A percentile compares a stretch with the other conserved stretches of the same genome.
phyloP scores from a whole-genome alignment of 2,888 invertebrate species.

The Drosophila antonietae region DNA sequence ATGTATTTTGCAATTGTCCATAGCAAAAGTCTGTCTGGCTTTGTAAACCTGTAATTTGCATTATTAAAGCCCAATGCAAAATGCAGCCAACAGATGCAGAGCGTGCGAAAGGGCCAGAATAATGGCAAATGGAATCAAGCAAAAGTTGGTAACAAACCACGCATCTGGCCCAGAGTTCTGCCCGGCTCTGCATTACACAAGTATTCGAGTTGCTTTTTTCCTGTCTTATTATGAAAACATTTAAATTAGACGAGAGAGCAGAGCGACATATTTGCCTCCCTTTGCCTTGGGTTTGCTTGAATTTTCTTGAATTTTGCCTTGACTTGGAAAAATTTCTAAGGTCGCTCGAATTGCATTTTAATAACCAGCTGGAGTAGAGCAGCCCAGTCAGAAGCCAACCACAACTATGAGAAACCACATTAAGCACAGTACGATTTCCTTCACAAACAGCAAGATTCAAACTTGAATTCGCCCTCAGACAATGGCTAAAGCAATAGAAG shows the following conservation, averaged over 20 bases:
- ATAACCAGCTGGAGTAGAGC: slow-evolving; percentile 1
- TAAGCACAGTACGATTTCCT: not conserved
- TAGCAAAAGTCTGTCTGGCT: no score
- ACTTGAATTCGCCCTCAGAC: slow-evolving; percentile 11
- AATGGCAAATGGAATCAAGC: not conserved
- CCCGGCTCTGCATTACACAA: not conserved
- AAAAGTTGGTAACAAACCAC: not conserved
- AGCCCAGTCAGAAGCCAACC: not conserved
- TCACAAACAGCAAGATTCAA: slow-evolving; percentile 19
- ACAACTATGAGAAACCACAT: not conserved
- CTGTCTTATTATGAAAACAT: not conserved
- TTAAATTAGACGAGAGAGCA: not conserved
- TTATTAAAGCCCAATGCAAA: not conserved
- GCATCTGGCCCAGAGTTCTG: not conserved
- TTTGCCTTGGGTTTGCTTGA: not conserved
- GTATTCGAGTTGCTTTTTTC: not conserved
- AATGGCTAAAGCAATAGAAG: not conserved
- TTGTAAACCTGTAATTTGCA: not conserved
- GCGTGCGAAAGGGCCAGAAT: not conserved
- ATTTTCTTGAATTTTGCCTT: not conserved
- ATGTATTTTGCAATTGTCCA: not conserved
- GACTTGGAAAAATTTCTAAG: slow-evolving; percentile 12
- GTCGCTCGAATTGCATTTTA: slow-evolving; percentile 21
- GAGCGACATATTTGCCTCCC: not conserved
- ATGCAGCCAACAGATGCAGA: no score